Conservation (phyloP, 2,797 vertebrate genomes). For the Halcyon badia region DNA sequence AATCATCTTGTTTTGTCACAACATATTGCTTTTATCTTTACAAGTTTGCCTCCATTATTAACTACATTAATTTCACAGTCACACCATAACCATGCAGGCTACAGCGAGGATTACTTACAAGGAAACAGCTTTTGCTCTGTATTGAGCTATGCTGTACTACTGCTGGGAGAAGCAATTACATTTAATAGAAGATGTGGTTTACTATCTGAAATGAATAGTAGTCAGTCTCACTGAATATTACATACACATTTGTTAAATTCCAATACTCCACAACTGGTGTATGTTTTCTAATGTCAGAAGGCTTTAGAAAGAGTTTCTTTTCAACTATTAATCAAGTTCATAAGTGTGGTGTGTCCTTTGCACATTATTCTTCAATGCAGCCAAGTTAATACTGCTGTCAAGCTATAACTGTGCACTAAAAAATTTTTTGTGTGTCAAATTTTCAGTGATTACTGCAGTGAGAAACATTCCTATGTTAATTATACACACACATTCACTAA, state of each 20-base stretch:
- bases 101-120: not conserved
- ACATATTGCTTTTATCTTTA: not conserved
- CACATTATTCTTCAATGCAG: not conserved
- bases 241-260: not conserved
- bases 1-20: not conserved
- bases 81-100: not conserved
- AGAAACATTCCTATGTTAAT: not conserved
- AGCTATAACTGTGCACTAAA: not conserved
- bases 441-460: not conserved
- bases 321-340: not conserved
- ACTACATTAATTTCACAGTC: not conserved
- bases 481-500: not conserved
- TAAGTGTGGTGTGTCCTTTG: not conserved
- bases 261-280: not conserved
- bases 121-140: not conserved
- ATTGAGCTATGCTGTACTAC: not conserved
- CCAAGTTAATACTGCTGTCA: not conserved
- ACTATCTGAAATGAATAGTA: not conserved
- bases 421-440: not conserved
- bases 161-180: not conserved
- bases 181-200: not conserved
- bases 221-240: not conserved
- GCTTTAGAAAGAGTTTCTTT: not conserved
- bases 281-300: not conserved
- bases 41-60: not conserved